Percentiles rank a stretch among this genome's conserved stretches.
phyloP scores from a whole-genome alignment of 2,113 vertebrate species.

The Oryctolagus cuniculus region DNA sequence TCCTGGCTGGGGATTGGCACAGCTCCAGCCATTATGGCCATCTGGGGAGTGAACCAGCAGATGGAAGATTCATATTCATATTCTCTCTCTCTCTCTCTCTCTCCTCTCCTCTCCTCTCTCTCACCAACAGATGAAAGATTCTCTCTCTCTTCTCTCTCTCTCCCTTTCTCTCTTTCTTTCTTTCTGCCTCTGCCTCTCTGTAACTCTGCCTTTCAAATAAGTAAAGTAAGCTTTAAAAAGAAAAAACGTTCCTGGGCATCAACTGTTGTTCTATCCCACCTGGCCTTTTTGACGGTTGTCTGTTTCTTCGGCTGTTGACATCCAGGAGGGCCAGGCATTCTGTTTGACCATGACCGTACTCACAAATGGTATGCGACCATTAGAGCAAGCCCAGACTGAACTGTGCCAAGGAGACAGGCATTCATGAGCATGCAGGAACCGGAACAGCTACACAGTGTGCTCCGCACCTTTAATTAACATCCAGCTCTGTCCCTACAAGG shows the following conservation, averaged over 20 bases:
- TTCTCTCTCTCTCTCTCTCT: too few relatives aligned
- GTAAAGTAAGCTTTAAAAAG: too few relatives aligned
- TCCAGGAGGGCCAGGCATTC: background rate
- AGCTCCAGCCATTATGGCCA: too few relatives aligned
- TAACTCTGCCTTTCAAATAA: too few relatives aligned
- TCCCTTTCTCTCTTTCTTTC: too few relatives aligned
- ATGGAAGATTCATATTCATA: too few relatives aligned
- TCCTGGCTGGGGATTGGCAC: too few relatives aligned
- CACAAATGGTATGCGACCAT: background rate
- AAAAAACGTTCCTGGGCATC: background rate
- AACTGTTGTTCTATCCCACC: background rate
- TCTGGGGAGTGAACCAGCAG: too few relatives aligned
- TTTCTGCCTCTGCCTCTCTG: too few relatives aligned
- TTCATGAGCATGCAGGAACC: background rate
- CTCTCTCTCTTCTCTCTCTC: too few relatives aligned
- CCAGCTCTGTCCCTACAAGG: background rate
- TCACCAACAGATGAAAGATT: too few relatives aligned
- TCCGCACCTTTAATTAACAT: background rate
- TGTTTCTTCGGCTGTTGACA: background rate
- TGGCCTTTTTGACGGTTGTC: background rate
- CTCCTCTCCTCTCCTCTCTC: too few relatives aligned
- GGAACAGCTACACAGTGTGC: background rate
- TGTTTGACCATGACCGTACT: background rate
- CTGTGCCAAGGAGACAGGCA: background rate
- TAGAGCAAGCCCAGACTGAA: constrained; percentile 12